A percentile compares a stretch with the other conserved stretches of the same genome.
phyloP scores from a whole-genome alignment of 2,888 invertebrate species.

The Pristionchus mayeri region DNA sequence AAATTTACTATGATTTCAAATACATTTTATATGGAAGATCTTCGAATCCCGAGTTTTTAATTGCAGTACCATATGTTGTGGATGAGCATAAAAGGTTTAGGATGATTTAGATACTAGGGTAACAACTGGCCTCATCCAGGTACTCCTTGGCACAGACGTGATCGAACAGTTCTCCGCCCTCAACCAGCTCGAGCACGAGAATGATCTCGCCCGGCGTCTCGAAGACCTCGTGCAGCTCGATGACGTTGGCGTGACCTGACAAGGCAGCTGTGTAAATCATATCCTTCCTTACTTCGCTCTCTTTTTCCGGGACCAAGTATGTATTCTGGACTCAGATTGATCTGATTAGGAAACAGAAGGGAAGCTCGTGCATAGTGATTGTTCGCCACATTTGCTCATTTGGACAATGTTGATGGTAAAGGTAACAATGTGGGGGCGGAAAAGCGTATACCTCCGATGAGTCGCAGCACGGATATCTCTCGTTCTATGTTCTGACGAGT shows the following conservation, averaged over 20 bases:
- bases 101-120: background rate
- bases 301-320: too few species aligned
- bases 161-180: constrained; percentile 83
- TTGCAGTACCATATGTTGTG: too few species aligned
- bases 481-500: constrained; percentile 81
- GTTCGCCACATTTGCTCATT: background rate
- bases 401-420: background rate
- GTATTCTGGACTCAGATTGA: too few species aligned
- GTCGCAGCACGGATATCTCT: constrained; percentile 76
- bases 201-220: constrained; percentile 82
- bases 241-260: constrained; percentile 82
- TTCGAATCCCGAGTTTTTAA: too few species aligned
- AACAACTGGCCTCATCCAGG: constrained; percentile 78
- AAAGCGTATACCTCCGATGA: background rate
- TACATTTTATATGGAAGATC: too few species aligned
- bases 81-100: too few species aligned
- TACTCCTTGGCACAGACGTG: constrained; percentile 80
- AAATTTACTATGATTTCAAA: background rate
- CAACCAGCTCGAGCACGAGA: constrained; percentile 81
- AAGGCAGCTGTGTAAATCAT: too few species aligned
- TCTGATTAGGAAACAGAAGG: too few species aligned
- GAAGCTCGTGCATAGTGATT: background rate
- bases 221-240: constrained; percentile 82
- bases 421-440: background rate
- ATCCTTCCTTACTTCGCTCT: too few species aligned